Conservation (phyloP, 2,113 vertebrate genomes). For the Sinocyclocheilus rhinocerous region DNA sequence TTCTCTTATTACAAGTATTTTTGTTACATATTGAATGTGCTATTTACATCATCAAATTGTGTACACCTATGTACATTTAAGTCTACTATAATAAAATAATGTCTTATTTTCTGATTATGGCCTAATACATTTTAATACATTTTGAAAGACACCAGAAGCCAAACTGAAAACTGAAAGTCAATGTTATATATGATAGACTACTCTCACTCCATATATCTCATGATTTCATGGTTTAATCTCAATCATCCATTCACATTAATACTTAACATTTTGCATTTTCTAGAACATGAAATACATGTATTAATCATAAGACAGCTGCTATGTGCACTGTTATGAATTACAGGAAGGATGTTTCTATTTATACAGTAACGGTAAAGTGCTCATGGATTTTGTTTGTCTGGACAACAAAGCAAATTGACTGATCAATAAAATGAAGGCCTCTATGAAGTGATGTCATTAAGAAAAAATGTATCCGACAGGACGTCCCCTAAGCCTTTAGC, state of each 20-base stretch:
- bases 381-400: constrained; percentile 8
- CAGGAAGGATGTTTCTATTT: constrained; percentile 21
- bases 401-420: constrained; percentile 18
- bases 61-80: not conserved
- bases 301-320: constrained; percentile 1
- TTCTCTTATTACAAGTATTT: not conserved
- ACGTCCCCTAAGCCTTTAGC: not conserved
- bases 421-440: constrained; percentile 35
- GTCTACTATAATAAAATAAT: not conserved
- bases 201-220: not conserved
- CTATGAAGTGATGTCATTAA: constrained; percentile 15
- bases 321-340: constrained; percentile 1
- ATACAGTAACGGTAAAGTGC: constrained; percentile 30
- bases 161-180: not conserved
- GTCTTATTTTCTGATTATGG: not conserved
- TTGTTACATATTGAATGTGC: not conserved
- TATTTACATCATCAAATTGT: not conserved
- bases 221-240: not conserved
- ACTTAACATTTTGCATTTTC: not conserved
- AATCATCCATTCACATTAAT: not conserved
- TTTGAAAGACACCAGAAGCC: not conserved
- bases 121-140: not conserved
- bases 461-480: not conserved
- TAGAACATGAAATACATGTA: not conserved
- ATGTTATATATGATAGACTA: not conserved